Base-by-base conservation (phyloP, 2,888 invertebrate genomes). In the Cordilura impudica region DNA sequence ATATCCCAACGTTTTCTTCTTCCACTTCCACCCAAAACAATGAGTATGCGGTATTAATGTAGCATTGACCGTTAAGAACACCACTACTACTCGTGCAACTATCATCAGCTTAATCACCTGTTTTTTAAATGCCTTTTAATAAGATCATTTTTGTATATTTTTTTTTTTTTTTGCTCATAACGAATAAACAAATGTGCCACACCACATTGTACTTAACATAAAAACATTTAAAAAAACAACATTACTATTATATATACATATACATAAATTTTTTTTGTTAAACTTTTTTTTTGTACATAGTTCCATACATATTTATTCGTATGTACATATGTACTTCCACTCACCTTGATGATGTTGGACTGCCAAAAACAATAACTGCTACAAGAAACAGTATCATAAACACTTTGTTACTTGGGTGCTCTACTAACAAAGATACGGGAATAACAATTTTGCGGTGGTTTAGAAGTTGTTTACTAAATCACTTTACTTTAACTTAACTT, bases 51-150 rank as follows among this genome's bases (percentile, higher is more conserved):
- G 39, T 54, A 53, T 66, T 26, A 74, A 39, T 39, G 39, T 69
- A 73, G 73, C 73, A 78, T 73, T 78, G 73, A 74, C 72, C 73
- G 70, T 73, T 63, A 65, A 69, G 61, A 65, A 43, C 29, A 49
- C 12, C 66, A 53, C 19, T 45, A 47, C 63, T 1, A 51, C n/a
- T n/a, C n/a, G n/a, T n/a, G n/a, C n/a, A n/a, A n/a, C 10, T 4
- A 49, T 18, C 39, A 21, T 35, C 45, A 49, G 45, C 31, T 56
- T 45, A 70, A 70, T 56, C 63, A 70, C 29, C 63, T 39, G 63
- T 61, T 35, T 56, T 21, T n/a, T 61, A 53, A 70, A 49, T 21
- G 12, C 18, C 14, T 58, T 70, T 70, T 66, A 58, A 65, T 60
- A 63, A 53, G 14, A 77, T 66, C 35, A 14, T 45, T 65, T 71